phyloP scores from a whole-genome alignment of 2,797 vertebrate genomes.

The Macroramphosus scolopax region DNA sequence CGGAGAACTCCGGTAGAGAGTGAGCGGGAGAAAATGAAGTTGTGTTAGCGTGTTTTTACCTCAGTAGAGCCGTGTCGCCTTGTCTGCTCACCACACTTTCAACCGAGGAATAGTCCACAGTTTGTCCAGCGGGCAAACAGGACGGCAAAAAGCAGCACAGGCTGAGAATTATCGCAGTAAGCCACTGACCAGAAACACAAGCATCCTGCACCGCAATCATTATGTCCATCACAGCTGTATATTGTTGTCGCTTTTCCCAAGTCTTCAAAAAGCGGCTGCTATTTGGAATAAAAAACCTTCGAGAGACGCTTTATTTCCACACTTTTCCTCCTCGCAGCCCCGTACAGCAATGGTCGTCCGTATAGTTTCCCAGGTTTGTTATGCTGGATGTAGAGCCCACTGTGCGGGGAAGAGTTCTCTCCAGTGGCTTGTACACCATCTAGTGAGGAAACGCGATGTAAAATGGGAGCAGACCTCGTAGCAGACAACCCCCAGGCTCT shows the following conservation, averaged over 20 bases:
- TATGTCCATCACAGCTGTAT: slow-evolving; percentile 90
- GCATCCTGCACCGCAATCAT: slow-evolving; percentile 92
- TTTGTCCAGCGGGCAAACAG: slow-evolving; percentile 91
- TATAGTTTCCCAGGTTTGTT: slow-evolving; percentile 72
- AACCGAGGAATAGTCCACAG: slow-evolving; percentile 90
- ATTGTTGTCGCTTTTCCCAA: slow-evolving; percentile 53
- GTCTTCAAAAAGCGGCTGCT: slow-evolving; percentile 44
- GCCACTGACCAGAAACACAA: slow-evolving; percentile 95
- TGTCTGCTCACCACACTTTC: slow-evolving; percentile 95
- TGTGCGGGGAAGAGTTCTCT: slow-evolving; percentile 80
- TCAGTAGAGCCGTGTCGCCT: slow-evolving; percentile 94
- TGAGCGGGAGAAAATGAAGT: slow-evolving; percentile 60
- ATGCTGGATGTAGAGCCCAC: slow-evolving; percentile 71
- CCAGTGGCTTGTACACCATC: slow-evolving; percentile 91
- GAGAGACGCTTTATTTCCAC: slow-evolving; percentile 61
- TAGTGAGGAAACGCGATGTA: slow-evolving; percentile 89
- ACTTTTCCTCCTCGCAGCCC: slow-evolving; percentile 65
- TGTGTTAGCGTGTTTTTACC: slow-evolving; percentile 79
- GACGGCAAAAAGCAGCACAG: slow-evolving; percentile 92
- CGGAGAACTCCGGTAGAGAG: slow-evolving; percentile 18
- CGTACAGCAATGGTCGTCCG: slow-evolving; percentile 63
- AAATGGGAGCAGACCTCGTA: slow-evolving; percentile 85
- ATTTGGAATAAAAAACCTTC: slow-evolving; percentile 31
- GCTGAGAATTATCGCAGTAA: slow-evolving; percentile 89
- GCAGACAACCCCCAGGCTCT: slow-evolving; percentile 92